phyloP scores from a whole-genome alignment of 23 tunicate genomes.

The Trididemnum miniatum region DNA sequence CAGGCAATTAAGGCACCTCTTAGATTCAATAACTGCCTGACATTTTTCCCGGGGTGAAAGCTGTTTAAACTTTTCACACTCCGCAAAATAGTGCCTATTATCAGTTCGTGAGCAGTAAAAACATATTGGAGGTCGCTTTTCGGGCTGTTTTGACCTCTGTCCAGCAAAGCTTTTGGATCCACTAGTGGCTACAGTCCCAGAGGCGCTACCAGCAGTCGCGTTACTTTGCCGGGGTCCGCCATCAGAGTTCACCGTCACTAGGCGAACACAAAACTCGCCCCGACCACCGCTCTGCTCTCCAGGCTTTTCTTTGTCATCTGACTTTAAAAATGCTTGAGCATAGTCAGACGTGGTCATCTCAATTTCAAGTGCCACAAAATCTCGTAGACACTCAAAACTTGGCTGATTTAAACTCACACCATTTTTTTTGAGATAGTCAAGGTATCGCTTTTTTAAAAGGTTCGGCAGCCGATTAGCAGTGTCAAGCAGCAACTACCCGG shows the following conservation, averaged over 20 bases:
- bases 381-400: neutral
- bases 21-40: neutral
- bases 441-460: neutral
- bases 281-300: neutral
- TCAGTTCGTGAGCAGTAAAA: neutral
- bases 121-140: neutral
- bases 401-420: neutral
- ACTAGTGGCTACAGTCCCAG: neutral
- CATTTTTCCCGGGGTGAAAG: neutral
- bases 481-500: neutral
- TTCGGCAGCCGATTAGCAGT: constrained; percentile 6
- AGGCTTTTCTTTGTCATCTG: neutral
- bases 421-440: neutral
- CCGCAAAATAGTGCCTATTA: neutral
- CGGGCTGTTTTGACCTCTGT: neutral
- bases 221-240: too few relatives aligned
- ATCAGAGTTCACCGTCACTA: too few relatives aligned
- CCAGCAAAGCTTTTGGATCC: neutral
- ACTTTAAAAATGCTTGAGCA: constrained; percentile 2
- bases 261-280: neutral
- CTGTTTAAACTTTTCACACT: neutral
- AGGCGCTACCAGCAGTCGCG: too few relatives aligned
- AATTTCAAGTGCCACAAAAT: neutral
- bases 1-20: neutral
- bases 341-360: neutral